Base-by-base conservation (phyloP, 2,888 invertebrate genomes). In the Oxycera nigricornis region DNA sequence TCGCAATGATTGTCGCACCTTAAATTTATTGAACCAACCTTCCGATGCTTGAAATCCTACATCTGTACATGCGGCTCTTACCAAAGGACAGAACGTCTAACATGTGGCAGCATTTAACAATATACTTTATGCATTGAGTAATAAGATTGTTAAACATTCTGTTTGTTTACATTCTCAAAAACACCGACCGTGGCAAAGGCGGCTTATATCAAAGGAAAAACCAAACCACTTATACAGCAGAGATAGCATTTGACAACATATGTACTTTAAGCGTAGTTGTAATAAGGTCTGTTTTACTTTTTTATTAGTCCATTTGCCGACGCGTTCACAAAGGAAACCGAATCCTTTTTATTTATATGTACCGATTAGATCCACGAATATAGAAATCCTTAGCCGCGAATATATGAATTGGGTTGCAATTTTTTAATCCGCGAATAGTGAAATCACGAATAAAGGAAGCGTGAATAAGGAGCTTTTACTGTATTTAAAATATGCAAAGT, bases 381-480 rank as follows among this genome's bases (percentile, higher is more conserved):
- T n/a, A 46, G 46, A 46, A 46, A 46, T 46, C 46, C 11, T 35
- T 7, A n/a, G n/a, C n/a, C n/a, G n/a, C n/a, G n/a, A n/a, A n/a
- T n/a, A n/a, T n/a, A n/a, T n/a, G n/a, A n/a, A n/a, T 7, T 35
- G 35, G 35, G 35, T 35, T 35, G 46, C 46, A 46, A 46, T 35
- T 35, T 46, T 46, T 46, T 46, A 46, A 46, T 14, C 46, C 14
- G 46, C 46, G 14, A 46, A 11, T 46, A 46, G 46, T 46, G 46
- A 46, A 46, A 46, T n/a, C 46, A 17, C 46, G 46, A 46, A 46
- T 46, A 46, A 46, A 46, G 46, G 46, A 46, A 46, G 46, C 46
- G 46, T 46, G 46, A 46, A 46, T 46, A 46, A 46, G 46, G 46
- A 46, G 46, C 14, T 46, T n/a, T n/a, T n/a, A n/a, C n/a, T n/a